Conservation (phyloP, 2,113 vertebrate genomes). For the Pelecanoides urinatrix region DNA sequence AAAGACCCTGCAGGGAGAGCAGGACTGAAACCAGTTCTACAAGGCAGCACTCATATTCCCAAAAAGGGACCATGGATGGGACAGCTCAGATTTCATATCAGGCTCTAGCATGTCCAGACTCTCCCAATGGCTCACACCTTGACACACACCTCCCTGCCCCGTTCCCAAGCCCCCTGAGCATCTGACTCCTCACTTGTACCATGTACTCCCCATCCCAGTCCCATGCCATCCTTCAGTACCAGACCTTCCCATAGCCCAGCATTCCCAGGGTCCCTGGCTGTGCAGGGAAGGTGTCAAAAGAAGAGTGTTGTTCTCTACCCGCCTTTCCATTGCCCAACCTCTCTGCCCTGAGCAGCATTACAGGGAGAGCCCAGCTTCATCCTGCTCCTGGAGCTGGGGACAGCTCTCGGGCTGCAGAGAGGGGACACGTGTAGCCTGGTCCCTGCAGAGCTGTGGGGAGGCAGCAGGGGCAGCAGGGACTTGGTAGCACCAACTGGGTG, state of each 20-base stretch:
- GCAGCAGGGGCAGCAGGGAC: background rate
- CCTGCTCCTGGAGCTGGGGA: background rate
- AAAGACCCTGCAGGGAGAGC: background rate
- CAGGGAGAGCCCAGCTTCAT: background rate
- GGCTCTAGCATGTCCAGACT: background rate
- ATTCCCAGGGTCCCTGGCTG: background rate
- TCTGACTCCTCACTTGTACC: background rate
- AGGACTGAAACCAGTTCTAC: background rate
- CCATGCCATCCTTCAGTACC: background rate
- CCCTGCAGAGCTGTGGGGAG: background rate
- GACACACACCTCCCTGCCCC: background rate
- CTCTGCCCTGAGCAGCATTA: background rate
- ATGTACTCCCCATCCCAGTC: background rate
- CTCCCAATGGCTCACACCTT: background rate
- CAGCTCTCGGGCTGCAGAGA: background rate
- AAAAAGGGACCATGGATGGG: background rate
- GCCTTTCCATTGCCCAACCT: background rate
- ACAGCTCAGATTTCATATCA: background rate
- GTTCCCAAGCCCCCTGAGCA: background rate
- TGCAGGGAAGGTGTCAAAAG: background rate
- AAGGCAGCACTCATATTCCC: background rate
- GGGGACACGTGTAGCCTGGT: rapidly evolving
- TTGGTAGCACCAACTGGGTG: background rate
- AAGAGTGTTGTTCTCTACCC: background rate
- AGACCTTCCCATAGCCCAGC: background rate